Percentiles rank a stretch among this genome's conserved stretches.
Evolutionary conservation across 2,797 vertebrate species (phyloP).

Genomic region (Argyrosomus regius): DNA sequence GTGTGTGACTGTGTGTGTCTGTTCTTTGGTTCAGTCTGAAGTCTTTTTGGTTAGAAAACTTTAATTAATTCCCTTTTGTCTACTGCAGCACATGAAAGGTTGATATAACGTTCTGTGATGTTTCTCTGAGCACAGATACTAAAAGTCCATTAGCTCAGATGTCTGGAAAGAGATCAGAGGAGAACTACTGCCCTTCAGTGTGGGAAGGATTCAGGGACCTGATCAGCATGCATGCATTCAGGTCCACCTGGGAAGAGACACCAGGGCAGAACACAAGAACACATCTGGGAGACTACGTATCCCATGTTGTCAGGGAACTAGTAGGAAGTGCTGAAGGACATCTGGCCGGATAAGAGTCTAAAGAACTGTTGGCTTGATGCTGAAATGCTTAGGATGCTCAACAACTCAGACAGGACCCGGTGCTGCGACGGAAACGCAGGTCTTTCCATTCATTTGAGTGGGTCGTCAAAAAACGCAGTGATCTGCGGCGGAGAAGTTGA

Average conservation of each 20-base stretch:
- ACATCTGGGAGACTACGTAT: not conserved
- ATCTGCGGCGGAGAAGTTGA: too few species aligned
- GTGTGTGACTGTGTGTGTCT: not conserved
- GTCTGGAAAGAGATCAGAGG: not conserved
- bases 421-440: too few species aligned
- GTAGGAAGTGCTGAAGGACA: not conserved
- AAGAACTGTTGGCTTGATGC: conserved; percentile 3
- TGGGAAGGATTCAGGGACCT: not conserved
- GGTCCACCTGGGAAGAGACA: not conserved
- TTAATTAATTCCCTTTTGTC: conserved; percentile 7
- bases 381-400: not conserved
- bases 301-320: not conserved
- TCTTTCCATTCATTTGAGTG: too few species aligned
- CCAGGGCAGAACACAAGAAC: not conserved
- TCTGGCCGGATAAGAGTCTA: not conserved
- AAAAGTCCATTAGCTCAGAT: not conserved
- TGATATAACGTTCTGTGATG: not conserved
- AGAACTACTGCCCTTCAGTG: not conserved
- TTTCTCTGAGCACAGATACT: conserved; percentile 4
- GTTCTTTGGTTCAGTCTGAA: conserved; percentile 1
- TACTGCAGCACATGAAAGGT: conserved; percentile 14
- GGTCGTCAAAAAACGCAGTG: too few species aligned
- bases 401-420: too few species aligned
- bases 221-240: not conserved
- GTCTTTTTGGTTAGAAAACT: not conserved